A percentile compares a stretch with the other conserved stretches of the same genome.
These are phyloP conservation scores for Margaritifera margaritifera DNA, from an alignment of 2,888 invertebrate genomes.

Conservation along the genomic window DNA sequence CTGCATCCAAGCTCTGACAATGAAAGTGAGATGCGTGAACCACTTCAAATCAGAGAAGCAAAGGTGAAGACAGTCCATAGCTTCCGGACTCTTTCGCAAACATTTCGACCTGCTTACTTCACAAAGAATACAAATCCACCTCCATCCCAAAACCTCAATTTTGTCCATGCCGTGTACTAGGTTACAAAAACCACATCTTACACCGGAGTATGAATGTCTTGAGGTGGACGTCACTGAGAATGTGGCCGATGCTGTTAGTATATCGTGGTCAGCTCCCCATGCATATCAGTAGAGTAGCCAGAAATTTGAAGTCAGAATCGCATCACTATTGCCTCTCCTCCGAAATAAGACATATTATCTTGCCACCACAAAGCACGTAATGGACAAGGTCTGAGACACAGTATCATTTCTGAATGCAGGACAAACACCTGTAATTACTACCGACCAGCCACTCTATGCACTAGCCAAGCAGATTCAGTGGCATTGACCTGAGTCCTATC, in stretches of 20 bases:
- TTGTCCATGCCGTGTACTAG: too few species aligned
- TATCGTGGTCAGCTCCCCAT: slow-evolving; percentile 21
- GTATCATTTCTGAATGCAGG: too few species aligned
- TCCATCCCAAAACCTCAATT: too few species aligned
- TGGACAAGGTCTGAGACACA: slow-evolving; percentile 15
- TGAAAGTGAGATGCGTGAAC: slow-evolving; percentile 12
- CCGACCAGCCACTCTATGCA: too few species aligned
- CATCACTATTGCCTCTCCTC: slow-evolving; percentile 15
- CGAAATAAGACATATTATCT: slow-evolving; percentile 9
- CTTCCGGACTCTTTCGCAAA: too few species aligned
- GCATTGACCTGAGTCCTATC: slow-evolving; percentile 42
- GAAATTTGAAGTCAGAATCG: slow-evolving; percentile 5
- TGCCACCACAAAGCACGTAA: slow-evolving; percentile 13
- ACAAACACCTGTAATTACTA: too few species aligned
- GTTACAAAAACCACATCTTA: too few species aligned
- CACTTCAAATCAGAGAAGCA: too few species aligned
- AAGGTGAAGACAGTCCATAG: slow-evolving; percentile 10
- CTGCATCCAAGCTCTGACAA: slow-evolving; percentile 14
- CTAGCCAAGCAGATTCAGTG: too few species aligned
- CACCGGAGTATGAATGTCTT: slow-evolving; percentile 18
- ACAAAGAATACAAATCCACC: too few species aligned
- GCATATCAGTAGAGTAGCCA: slow-evolving; percentile 5
- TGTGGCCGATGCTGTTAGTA: too few species aligned
- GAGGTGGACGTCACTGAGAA: slow-evolving; percentile 12
- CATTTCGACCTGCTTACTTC: too few species aligned